These are phyloP conservation scores for Polypedilum pembai DNA, from an alignment of 1,140 invertebrate species.

Conservation along the genomic window DNA sequence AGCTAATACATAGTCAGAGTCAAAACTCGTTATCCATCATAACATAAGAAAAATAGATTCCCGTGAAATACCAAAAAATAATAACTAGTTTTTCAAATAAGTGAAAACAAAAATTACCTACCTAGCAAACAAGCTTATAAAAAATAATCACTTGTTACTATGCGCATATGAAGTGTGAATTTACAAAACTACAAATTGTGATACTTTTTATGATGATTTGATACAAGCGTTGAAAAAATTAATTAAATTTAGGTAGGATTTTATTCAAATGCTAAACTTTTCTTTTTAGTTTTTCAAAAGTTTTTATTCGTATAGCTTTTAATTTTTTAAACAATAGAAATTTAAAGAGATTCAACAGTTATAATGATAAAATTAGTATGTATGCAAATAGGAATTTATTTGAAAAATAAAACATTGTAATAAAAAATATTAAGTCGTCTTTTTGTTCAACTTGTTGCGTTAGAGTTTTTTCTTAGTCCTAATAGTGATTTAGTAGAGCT, in stretches of 20 bases:
- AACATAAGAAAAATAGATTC: no score
- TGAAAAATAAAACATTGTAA: background rate
- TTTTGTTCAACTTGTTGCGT: background rate
- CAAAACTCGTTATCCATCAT: background rate
- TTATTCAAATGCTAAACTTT: background rate
- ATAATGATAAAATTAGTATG: background rate
- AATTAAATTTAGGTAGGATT: background rate
- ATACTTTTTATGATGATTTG: conserved; percentile 10
- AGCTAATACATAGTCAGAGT: background rate
- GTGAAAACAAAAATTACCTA: no score
- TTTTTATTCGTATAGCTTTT: background rate
- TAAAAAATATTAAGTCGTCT: background rate
- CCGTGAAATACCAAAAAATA: no score
- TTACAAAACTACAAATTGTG: background rate
- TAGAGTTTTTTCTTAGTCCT: background rate
- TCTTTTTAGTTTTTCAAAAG: background rate
- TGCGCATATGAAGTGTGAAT: background rate
- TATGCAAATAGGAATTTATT: background rate
- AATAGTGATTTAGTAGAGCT: background rate
- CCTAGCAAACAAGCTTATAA: no score
- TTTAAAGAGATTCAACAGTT: background rate
- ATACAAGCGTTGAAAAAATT: background rate
- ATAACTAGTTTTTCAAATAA: no score
- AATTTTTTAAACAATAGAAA: background rate
- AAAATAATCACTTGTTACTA: no score